phyloP scores from a whole-genome alignment of 2,113 vertebrate species.

The Rutilus rutilus region DNA sequence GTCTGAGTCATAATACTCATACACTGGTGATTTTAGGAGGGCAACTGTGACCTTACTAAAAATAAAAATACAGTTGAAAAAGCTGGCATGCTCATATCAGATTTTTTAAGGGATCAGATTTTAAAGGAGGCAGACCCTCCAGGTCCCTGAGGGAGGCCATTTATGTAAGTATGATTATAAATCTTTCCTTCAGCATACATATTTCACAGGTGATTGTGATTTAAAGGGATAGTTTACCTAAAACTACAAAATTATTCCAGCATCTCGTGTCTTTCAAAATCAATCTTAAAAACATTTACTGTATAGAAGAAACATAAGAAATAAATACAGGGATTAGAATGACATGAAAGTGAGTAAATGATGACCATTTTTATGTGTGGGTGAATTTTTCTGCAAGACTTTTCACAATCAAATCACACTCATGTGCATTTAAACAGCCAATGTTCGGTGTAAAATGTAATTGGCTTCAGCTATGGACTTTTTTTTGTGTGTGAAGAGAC shows the following conservation, averaged over 20 bases:
- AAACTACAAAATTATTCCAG: neutral
- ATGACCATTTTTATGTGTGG: neutral
- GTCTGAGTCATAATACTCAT: neutral
- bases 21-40: constrained; percentile 9
- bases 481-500: neutral
- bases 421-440: neutral
- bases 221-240: neutral
- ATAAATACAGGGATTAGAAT: neutral
- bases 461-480: neutral
- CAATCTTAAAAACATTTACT: neutral
- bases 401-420: too few relatives aligned
- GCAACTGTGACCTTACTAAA: constrained; percentile 20
- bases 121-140: neutral
- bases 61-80: constrained; percentile 18
- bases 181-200: neutral
- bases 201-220: neutral
- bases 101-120: constrained; percentile 8
- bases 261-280: neutral
- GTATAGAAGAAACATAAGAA: neutral
- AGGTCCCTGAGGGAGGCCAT: neutral
- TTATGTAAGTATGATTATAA: neutral
- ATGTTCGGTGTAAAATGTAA: neutral
- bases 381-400: neutral
- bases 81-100: neutral
- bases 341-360: neutral